Evolutionary conservation across 2,888 invertebrate species (phyloP).

Genomic region (Hirtodrosophila histrioides): DNA sequence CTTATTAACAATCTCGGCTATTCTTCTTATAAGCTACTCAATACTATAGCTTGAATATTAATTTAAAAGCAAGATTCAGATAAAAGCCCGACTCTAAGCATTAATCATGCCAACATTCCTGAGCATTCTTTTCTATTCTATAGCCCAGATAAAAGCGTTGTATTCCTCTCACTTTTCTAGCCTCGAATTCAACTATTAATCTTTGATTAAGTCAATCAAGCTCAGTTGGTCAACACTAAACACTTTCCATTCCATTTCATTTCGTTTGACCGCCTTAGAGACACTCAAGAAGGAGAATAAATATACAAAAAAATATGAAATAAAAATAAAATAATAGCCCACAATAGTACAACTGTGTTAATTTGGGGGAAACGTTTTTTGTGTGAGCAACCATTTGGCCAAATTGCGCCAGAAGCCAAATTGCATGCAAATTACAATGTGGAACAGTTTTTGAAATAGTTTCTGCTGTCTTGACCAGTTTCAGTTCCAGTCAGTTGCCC

Average conservation of each 20-base stretch:
- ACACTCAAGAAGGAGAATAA: slow-evolving; percentile 15
- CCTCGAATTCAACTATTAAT: slow-evolving; percentile 36
- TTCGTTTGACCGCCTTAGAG: slow-evolving; percentile 66
- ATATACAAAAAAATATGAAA: slow-evolving; percentile 16
- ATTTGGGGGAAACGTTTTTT: slow-evolving; percentile 55
- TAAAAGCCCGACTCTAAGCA: neutral
- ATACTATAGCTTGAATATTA: neutral
- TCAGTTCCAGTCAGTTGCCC: slow-evolving; percentile 22
- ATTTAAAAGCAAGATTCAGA: neutral
- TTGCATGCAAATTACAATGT: slow-evolving; percentile 75
- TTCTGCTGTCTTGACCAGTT: slow-evolving; percentile 30
- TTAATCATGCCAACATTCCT: slow-evolving; percentile 20
- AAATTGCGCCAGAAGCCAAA: slow-evolving; percentile 72
- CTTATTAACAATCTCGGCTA: no score
- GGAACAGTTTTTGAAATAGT: slow-evolving; percentile 43
- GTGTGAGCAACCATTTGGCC: slow-evolving; percentile 49
- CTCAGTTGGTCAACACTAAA: slow-evolving; percentile 43
- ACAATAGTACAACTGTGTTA: slow-evolving; percentile 66
- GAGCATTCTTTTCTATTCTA: slow-evolving; percentile 26
- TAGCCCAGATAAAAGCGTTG: slow-evolving; percentile 7
- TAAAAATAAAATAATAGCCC: slow-evolving; percentile 8
- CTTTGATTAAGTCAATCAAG: slow-evolving; percentile 40
- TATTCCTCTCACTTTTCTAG: slow-evolving; percentile 51
- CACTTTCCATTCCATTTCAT: slow-evolving; percentile 73
- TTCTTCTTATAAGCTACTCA: slow-evolving; percentile 1